These are phyloP conservation scores for Andricus curvator DNA, from an alignment of 2,888 invertebrate genomes.

Conservation along the genomic window DNA sequence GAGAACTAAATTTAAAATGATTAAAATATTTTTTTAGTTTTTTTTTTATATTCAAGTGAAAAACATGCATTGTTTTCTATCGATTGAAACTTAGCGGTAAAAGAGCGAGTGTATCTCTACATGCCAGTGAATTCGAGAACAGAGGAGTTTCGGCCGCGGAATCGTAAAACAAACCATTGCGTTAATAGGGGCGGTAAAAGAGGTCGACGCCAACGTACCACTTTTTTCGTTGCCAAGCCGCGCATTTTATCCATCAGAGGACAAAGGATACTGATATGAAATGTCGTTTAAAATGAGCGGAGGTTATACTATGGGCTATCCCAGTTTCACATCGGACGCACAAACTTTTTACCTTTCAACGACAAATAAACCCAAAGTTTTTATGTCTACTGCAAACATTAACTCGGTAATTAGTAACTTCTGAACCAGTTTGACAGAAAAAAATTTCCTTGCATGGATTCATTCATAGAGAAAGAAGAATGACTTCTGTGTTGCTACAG, in stretches of 20 bases:
- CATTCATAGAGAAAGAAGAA: neutral
- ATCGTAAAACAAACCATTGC: neutral
- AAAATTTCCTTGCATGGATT: neutral
- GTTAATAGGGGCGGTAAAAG: neutral
- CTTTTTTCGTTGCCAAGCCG: neutral
- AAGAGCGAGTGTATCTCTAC: neutral
- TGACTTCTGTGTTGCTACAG: neutral
- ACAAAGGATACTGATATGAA: conserved; percentile 6
- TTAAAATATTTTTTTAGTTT: no score
- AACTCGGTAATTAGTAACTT: neutral
- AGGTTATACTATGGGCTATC: neutral
- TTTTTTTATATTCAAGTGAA: neutral
- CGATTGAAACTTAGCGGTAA: neutral
- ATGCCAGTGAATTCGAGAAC: neutral
- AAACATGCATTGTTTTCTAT: neutral
- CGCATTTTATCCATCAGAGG: neutral
- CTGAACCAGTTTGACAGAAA: neutral
- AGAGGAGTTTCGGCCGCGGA: neutral
- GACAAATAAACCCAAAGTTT: neutral
- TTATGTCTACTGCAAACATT: neutral
- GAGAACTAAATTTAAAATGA: neutral
- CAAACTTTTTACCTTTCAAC: conserved; percentile 1
- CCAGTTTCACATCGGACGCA: neutral
- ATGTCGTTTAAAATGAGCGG: neutral
- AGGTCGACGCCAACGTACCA: neutral